Conservation (phyloP, 2,113 vertebrate species). For the Sorex fumeus region DNA sequence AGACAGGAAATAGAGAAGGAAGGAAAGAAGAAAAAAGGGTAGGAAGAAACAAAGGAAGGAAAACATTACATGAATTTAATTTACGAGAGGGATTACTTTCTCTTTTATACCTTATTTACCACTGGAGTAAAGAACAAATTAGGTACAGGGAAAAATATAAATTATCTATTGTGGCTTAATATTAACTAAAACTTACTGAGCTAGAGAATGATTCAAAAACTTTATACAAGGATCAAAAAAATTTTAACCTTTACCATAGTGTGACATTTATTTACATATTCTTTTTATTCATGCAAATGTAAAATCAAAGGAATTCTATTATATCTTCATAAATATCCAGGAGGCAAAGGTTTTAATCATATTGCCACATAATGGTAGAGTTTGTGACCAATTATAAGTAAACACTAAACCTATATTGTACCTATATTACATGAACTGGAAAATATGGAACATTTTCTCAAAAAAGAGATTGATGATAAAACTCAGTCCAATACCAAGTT, state of each 20-base stretch:
- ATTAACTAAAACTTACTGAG: conserved; percentile 17
- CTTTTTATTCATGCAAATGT: neutral
- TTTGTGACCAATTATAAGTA: conserved; percentile 50
- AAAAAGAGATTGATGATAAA: conserved; percentile 24
- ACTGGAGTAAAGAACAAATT: conserved; percentile 39
- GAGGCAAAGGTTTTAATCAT: neutral
- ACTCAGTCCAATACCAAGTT: too few species aligned
- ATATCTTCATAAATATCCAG: neutral
- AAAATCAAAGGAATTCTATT: neutral
- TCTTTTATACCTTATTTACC: neutral
- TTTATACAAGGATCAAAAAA: neutral
- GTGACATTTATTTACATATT: neutral
- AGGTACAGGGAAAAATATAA: neutral
- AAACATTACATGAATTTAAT: neutral
- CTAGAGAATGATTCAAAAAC: neutral
- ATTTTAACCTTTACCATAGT: neutral
- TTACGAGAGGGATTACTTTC: neutral
- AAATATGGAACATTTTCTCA: conserved; percentile 78
- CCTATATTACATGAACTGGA: neutral
- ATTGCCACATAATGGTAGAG: neutral
- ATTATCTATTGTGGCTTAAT: neutral
- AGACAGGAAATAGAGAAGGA: neutral
- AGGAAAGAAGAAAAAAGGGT: neutral
- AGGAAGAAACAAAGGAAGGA: neutral
- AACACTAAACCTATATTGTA: neutral